Percentiles rank a stretch among this genome's conserved stretches.
Evolutionary conservation across 2,113 vertebrate genomes (phyloP).

Genomic region (Heteronetta atricapilla): DNA sequence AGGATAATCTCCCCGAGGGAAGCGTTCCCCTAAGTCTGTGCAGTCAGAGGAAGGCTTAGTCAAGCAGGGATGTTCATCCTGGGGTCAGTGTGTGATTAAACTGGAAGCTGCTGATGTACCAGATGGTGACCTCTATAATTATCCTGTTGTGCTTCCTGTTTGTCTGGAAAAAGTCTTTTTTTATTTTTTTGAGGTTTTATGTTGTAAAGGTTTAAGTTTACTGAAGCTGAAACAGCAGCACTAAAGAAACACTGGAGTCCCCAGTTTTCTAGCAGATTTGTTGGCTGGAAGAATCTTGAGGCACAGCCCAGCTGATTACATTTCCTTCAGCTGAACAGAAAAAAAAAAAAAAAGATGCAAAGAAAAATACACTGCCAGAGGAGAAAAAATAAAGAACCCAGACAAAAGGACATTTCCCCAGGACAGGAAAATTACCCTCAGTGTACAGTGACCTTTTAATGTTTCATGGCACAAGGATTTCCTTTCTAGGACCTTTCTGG

Average conservation of each 20-base stretch:
- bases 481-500: neutral
- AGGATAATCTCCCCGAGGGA: neutral
- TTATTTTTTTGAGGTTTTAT: neutral
- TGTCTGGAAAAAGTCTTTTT: neutral
- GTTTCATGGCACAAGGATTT: neutral
- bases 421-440: neutral
- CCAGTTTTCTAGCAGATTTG: neutral
- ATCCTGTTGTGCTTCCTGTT: slow-evolving; percentile 60
- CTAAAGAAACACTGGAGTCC: neutral
- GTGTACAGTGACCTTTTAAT: neutral
- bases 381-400: neutral
- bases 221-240: neutral
- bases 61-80: neutral
- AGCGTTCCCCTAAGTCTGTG: neutral
- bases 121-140: slow-evolving; percentile 68
- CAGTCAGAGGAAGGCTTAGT: slow-evolving; percentile 40
- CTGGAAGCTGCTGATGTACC: slow-evolving; percentile 48
- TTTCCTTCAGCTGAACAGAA: neutral
- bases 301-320: neutral
- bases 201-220: neutral
- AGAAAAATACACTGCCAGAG: neutral
- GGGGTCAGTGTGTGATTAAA: slow-evolving; percentile 67
- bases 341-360: neutral
- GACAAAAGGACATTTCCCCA: neutral
- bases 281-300: neutral